Evolutionary conservation across 2,113 vertebrate genomes (phyloP).

Genomic region (Etheostoma cragini): DNA sequence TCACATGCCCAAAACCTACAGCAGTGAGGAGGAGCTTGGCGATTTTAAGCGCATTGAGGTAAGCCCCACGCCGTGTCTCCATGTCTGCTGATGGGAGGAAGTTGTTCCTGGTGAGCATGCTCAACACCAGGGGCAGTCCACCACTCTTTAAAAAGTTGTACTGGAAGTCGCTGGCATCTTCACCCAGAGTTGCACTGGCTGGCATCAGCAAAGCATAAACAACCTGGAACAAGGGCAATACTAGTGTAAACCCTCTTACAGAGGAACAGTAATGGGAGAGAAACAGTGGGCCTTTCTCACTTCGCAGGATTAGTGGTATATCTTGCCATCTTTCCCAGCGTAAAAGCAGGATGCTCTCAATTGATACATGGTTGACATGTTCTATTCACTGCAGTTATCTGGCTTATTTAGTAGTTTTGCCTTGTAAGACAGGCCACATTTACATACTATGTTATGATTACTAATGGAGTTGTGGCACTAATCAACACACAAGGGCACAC

Average conservation of each 20-base stretch:
- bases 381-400: neutral
- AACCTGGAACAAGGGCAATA: conserved; percentile 83
- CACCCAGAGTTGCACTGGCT: conserved; percentile 95
- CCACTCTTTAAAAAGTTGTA: conserved; percentile 98
- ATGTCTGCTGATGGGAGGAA: conserved; percentile 98
- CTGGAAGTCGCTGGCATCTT: conserved; percentile 98
- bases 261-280: neutral
- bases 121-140: conserved; percentile 94
- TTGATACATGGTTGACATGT: neutral
- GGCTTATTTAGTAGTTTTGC: neutral
- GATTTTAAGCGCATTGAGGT: conserved; percentile 98
- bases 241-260: neutral
- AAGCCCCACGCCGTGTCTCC: conserved; percentile 97
- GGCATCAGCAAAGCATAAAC: conserved; percentile 99
- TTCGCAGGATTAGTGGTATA: neutral
- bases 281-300: neutral
- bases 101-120: conserved; percentile 99
- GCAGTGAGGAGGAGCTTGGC: conserved; percentile 97
- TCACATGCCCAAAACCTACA: conserved; percentile 97
- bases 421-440: neutral
- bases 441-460: neutral
- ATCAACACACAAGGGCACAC: neutral
- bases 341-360: neutral
- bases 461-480: too few relatives aligned
- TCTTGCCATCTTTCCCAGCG: neutral